Base-by-base conservation (phyloP, 1,140 invertebrate species). In the Panagrolaimus sp. region DNA sequence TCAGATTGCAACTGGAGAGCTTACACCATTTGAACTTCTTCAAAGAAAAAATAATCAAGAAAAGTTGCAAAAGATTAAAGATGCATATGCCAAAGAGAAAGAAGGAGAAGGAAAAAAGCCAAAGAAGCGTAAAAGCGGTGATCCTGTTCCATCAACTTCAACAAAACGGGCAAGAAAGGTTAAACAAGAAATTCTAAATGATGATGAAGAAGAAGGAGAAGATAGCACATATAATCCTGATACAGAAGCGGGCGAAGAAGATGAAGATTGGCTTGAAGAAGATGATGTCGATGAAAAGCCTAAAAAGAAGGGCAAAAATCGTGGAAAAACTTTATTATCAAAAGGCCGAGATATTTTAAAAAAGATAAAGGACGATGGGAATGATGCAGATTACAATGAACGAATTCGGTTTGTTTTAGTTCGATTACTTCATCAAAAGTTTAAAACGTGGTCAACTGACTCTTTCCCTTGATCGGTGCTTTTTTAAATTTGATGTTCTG, bases 331-430 rank as follows among this genome's bases (percentile, higher is more conserved):
- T 32, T 1, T 43, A 10, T 14, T 26, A 6, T 1, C 44, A 70
- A 6, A 5, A 62, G 7, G n/a, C 12, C 14, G 6, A 24, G 12
- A 38, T 43, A n/a, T 28, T 46, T 43, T 43, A 47, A 67, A 72
- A 26, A 62, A 43, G n/a, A 7, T 69, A 9, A 74, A 73, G 24
- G 78, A 80, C 73, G 78, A 80, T 68, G 78, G 80, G 44, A 71
- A 83, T 67, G 78, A 80, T 10, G 14, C 1, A 1, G 64, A 78
- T 58, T 80, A 76, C 70, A 24, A 63, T 17, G n/a, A 72, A 46
- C 44, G 81, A 44, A 75, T 80, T 15, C 45, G 65, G 78, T 77
- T 52, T 5, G 48, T 17, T 52, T 52, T 2, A 68, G 45, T 45
- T 14, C 43, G 6, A 21, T 47, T n/a, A n/a, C n/a, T n/a, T n/a